Base-by-base conservation (phyloP, 2,888 invertebrate genomes). In the Papilio gigon region DNA sequence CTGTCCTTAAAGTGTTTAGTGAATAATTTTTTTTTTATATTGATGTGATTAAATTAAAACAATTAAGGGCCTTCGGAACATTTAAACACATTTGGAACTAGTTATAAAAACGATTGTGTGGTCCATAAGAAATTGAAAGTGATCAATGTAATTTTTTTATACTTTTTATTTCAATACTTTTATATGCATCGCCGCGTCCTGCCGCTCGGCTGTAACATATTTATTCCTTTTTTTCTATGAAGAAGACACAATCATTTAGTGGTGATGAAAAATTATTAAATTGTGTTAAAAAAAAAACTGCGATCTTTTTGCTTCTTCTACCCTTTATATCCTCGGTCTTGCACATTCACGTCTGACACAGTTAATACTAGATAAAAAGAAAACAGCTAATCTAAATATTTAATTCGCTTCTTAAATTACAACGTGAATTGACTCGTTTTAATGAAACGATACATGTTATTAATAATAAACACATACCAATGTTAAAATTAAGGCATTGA, bases 161-260 rank as follows among this genome's bases (percentile, higher is more conserved):
- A 35, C 33, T 37, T 47, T 22, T 63, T 63, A 33, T 22, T 17
- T 9, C 11, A 9, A 27, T 22, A 50, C 35, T 33, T 66, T 59
- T 50, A 53, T 60, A 25, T 68, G 70, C 68, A 61, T 70, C 27
- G 61, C 70, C 70, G 68, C 65, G 64, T 65, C 71, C 50, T 63
- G 68, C 71, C 71, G 71, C 73, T 77, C 77, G 77, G 77, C 80
- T 84, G 83, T 81, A 84, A 81, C 67, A 75, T 76, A 78, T 71
- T 72, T 76, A 71, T 74, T 3, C 53, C n/a, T 70, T 75, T 74
- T 76, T 68, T 77, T 76, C 73, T 76, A 76, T 75, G 74, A 76
- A 71, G 72, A 74, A 75, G 76, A 78, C 78, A 78, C 80, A 81
- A 78, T 56, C 30, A 76, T 78, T 72, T 74, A 74, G 76, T 71